Base-by-base conservation (phyloP, 2,888 invertebrate genomes). In the Ecliptopera silaceata region DNA sequence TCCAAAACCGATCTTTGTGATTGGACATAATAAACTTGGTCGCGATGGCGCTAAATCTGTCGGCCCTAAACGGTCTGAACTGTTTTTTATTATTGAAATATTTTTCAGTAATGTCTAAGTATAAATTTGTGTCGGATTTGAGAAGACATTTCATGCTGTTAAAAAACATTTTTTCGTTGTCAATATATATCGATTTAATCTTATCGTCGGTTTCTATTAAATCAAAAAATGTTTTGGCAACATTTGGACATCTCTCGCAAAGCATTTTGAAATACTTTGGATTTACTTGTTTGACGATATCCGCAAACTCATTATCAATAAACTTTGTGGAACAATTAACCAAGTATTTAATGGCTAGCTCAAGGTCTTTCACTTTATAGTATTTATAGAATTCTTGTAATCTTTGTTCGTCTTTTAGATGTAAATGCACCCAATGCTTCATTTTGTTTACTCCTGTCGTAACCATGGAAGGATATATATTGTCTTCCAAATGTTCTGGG, bases 381-480 rank as follows among this genome's bases (percentile, higher is more conserved):
- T 63, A 66, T 8, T 56, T 17, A 47, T 70, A 73, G 46, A 73
- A 73, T 5, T 54, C 57, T 20, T 63, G 49, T 32, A 56, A 64
- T 43, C 68, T 67, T 6, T 38, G 12, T 15, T 56, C 56, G 38
- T 59, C 53, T 57, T 64, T 65, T 11, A 63, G 18, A 6, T 53
- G 38, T 15, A 61, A 72, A 38, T 77, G 70, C 31, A 85, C 61
- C 77, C 79, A 83, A 34, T 82, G 75, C 54, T 75, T 82, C 74
- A 82, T 74, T 73, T 69, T 59, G 2, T 22, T 54, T 31, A 59
- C 46, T n/a, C 86, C 86, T 38, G 79, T 77, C 34, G 64, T 69
- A 5, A 69, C 65, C 88, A 88, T 88, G 31, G 76, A 59, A 2
- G 82, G 84, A 48, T 78, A 87, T 4, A 88, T 61, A 0, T 60